Evolutionary conservation across 2,113 vertebrate species (phyloP).

Genomic region (Embiotoca jacksoni): DNA sequence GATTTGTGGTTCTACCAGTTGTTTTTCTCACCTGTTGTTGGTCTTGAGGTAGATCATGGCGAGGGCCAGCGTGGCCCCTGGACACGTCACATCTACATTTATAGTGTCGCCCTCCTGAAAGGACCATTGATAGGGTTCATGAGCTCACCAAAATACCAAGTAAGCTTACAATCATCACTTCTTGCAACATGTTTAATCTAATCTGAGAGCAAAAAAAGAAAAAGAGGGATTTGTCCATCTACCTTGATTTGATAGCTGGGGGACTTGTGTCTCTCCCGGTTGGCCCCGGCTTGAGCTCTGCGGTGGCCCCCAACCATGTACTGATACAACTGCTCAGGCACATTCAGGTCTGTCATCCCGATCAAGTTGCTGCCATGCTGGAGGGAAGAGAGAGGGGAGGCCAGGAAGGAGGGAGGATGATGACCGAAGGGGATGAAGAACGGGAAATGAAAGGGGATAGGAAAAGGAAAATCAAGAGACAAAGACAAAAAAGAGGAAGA

Average conservation of each 20-base stretch:
- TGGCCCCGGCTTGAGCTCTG: constrained; percentile 90
- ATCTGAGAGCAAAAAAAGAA: too few species aligned
- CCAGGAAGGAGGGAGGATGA: neutral
- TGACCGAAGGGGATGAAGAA: too few species aligned
- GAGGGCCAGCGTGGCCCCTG: constrained; percentile 95
- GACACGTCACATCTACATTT: constrained; percentile 97
- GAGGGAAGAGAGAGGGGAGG: constrained; percentile 2
- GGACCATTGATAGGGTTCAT: neutral
- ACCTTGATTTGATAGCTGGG: constrained; percentile 99
- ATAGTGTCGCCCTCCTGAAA: constrained; percentile 96
- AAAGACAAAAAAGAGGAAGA: neutral
- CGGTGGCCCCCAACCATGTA: constrained; percentile 99
- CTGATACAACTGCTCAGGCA: constrained; percentile 97
- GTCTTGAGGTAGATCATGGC: constrained; percentile 99
- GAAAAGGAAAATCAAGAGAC: neutral
- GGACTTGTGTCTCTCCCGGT: constrained; percentile 96
- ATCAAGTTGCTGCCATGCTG: constrained; percentile 98
- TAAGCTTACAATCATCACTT: neutral
- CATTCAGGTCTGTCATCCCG: constrained; percentile 98
- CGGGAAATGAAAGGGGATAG: neutral
- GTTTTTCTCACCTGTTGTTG: constrained; percentile 90
- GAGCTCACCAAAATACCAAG: neutral
- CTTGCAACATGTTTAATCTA: too few species aligned
- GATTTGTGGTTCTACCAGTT: neutral
- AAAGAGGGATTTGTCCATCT: neutral